These are phyloP conservation scores for Heliconius congener DNA, from an alignment of 1,140 invertebrate species.

Conservation along the genomic window DNA sequence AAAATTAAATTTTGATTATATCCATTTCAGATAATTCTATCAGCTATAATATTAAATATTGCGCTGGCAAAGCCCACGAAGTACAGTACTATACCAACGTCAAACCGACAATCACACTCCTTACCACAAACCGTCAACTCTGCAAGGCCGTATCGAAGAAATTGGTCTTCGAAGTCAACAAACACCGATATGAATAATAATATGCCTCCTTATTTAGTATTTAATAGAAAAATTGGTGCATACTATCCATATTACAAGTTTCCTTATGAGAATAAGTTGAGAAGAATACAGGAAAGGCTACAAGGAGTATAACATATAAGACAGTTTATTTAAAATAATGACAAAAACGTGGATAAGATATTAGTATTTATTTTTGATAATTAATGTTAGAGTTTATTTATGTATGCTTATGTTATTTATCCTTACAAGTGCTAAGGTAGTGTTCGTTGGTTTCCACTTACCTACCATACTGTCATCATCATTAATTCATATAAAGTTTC, in stretches of 20 bases:
- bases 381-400: too few species aligned
- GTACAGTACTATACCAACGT: constrained; percentile 25
- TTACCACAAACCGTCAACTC: neutral
- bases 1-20: neutral
- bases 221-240: constrained; percentile 62
- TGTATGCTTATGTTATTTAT: too few species aligned
- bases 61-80: constrained; percentile 31
- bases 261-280: constrained; percentile 50
- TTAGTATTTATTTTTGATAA: neutral
- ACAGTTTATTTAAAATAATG: neutral
- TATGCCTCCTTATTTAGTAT: constrained; percentile 67
- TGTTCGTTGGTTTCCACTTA: too few species aligned
- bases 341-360: neutral
- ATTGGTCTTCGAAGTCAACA: constrained; percentile 46
- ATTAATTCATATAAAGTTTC: too few species aligned
- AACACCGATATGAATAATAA: constrained; percentile 37
- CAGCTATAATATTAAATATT: constrained; percentile 41
- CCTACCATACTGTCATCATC: too few species aligned
- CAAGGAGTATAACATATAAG: neutral
- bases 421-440: too few species aligned
- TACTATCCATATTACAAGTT: constrained; percentile 69
- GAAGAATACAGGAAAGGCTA: constrained; percentile 40
- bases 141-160: constrained; percentile 43
- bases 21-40: constrained; percentile 43
- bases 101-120: constrained; percentile 21